Evolutionary conservation across 2,888 invertebrate species (phyloP).

Genomic region (Syrphus vitripennis): DNA sequence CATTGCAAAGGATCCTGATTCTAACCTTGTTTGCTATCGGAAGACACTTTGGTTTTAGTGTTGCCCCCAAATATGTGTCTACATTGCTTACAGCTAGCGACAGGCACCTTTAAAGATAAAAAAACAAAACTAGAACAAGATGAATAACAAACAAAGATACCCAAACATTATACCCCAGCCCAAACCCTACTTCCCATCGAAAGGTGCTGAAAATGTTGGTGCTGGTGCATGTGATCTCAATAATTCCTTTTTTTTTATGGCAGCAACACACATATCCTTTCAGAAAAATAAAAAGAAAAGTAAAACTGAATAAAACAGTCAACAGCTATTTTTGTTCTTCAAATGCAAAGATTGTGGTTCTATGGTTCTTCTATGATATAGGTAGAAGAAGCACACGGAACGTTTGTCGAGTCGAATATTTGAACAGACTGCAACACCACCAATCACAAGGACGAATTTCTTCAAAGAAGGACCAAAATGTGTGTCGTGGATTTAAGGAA

Average conservation of each 20-base stretch:
- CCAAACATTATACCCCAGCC: background rate
- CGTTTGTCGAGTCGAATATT: conserved; percentile 31
- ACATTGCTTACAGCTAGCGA: background rate
- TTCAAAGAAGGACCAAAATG: background rate
- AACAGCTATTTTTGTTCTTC: conserved; percentile 30
- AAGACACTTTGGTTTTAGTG: conserved; percentile 38
- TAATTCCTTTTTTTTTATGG: conserved; percentile 27
- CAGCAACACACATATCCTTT: background rate
- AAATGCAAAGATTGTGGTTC: conserved; percentile 43
- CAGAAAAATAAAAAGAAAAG: background rate
- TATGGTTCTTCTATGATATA: conserved; percentile 5
- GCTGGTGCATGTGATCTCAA: conserved; percentile 42
- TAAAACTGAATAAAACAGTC: conserved; percentile 7
- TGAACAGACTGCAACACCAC: conserved; percentile 27
- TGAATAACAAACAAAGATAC: conserved; percentile 52
- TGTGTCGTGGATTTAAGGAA: conserved; percentile 8
- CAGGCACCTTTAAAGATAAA: conserved; percentile 10
- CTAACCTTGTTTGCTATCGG: conserved; percentile 48
- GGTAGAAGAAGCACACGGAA: background rate
- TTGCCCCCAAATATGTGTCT: conserved; percentile 9
- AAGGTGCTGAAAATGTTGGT: too few species aligned
- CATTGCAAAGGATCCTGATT: conserved; percentile 51
- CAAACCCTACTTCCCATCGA: background rate
- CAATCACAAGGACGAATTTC: background rate
- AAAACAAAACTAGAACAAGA: background rate